Evolutionary conservation across 2,888 invertebrate species (phyloP), one percentile per base, ranked within the genome.

Genomic region (Loripinus fragilis): DNA sequence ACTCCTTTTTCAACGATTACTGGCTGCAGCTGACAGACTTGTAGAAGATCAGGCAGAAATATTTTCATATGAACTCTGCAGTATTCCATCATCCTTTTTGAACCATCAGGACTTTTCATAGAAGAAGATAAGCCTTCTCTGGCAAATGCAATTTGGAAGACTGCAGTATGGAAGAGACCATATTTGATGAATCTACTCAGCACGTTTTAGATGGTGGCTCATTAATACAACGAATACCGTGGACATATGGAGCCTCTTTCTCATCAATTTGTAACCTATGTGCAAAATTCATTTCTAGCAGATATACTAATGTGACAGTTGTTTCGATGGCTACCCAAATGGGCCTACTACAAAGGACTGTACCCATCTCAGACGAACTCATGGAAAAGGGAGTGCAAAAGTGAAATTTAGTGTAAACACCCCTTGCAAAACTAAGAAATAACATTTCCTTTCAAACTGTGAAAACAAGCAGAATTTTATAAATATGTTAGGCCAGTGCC

Each of bases 151-250:
- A 38, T 38, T 38, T 38, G 38, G 38, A 38, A 38, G 5, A n/a
- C n/a, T n/a, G n/a, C 38, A 38, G 48, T 23, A 8, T 28, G 25
- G n/a, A 25, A 23, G 55, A 23, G 23, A 7, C 2, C 23, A 55
- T 55, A 55, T 28, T 25, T 7, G 55, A 28, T 50, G 48, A 66
- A 7, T 30, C 5, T 20, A 25, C n/a, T n/a, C n/a, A 74, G 23
- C 69, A 60, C 25, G 69, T 75, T 5, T 23, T 70, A 28, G 48
- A 75, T 30, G 69, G 68, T n/a, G 74, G 87, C 0, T 76, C 85
- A 15, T 71, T 87, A 12, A 42, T 87, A 20, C 83, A 87, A 20
- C 66, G 86, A 30, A 52, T 86, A 10, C 80, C 82, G 15, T 87
- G 86, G 86, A 5, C 38, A 8, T 12, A 12, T 38, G 38, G 38